Base-by-base conservation (phyloP, 64 coral and sea anemone genomes). In the Orbicella faveolata region DNA sequence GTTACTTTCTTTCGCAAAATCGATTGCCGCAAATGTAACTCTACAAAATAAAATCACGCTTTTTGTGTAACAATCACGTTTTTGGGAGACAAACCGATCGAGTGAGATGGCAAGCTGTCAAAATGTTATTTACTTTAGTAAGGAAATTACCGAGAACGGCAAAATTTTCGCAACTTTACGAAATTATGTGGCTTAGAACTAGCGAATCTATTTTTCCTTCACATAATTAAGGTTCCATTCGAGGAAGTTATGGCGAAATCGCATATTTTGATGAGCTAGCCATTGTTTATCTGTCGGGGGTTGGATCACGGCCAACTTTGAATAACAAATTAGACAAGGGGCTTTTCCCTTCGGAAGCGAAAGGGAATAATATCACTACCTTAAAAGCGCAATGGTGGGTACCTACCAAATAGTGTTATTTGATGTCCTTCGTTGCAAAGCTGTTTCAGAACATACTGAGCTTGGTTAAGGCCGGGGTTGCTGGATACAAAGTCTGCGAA, bases 331-430 rank as follows among this genome's bases (percentile, higher is more conserved):
- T n/a, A 36, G 6, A 7, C 33, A 1, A 14, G 34, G 82, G 82
- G 65, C 20, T 39, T 85, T 85, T 79, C 41, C 82, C 82, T 66
- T 68, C 13, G 51, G 14, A 72, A 69, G 39, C 21, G 7, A 35
- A 67, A 61, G 67, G 52, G 15, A 52, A 21, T 52, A 85, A 70
- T 9, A 6, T 13, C 6, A 33, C 6, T 6, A 52, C 23, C 11
- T 39, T 25, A 52, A 26, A 85, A 30, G 19, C 23, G 79, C 13
- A 19, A 53, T 11, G 11, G 52, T 30, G 51, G 16, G 23, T 57
- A 94, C 95, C 88, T 88, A 96, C 95, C 95, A 73, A 96, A 96
- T 70, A 96, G 77, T 4, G 95, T 80, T 30, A 96, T 96, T 39
- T 93, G 92, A 79, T 96, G 95, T 62, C 92, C 95, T 61, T 93